Percentiles rank a stretch among this genome's conserved stretches.
Evolutionary conservation across 2,888 invertebrate species (phyloP).

Genomic region (Papilio protenor): DNA sequence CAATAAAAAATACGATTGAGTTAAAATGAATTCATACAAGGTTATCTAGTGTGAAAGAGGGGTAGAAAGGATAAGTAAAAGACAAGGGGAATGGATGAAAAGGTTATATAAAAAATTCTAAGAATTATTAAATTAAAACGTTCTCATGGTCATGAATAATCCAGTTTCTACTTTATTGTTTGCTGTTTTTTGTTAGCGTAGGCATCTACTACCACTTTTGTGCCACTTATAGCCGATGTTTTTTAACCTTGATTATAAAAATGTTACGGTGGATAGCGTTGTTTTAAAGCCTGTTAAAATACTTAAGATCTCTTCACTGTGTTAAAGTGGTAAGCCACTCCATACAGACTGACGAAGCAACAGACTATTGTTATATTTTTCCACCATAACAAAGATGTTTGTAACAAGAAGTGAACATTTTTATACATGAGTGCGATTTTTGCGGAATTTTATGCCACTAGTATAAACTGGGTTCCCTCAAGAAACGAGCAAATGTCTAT

Average conservation of each 20-base stretch:
- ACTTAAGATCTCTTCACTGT: constrained; percentile 14
- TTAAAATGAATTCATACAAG: neutral
- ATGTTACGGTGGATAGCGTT: neutral
- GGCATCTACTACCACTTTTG: too few relatives aligned
- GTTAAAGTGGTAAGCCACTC: constrained; percentile 15
- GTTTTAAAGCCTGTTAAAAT: constrained; percentile 1
- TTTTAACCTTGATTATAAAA: neutral
- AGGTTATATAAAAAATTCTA: neutral
- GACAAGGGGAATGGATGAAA: neutral
- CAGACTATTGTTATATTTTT: constrained; percentile 12
- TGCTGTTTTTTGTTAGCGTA: neutral
- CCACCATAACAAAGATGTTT: neutral
- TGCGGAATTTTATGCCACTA: neutral
- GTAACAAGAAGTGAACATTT: neutral
- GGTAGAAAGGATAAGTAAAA: neutral
- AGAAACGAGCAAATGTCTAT: too few relatives aligned
- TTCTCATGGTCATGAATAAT: constrained; percentile 1
- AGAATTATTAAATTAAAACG: neutral
- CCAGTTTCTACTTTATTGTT: neutral
- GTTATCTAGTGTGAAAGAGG: neutral
- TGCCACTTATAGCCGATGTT: too few relatives aligned
- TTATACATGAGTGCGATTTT: neutral
- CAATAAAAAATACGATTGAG: neutral
- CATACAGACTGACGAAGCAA: neutral
- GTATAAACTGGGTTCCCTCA: too few relatives aligned